Conservation (phyloP, 1,140 invertebrate genomes). For the Contarinia nasturtii region DNA sequence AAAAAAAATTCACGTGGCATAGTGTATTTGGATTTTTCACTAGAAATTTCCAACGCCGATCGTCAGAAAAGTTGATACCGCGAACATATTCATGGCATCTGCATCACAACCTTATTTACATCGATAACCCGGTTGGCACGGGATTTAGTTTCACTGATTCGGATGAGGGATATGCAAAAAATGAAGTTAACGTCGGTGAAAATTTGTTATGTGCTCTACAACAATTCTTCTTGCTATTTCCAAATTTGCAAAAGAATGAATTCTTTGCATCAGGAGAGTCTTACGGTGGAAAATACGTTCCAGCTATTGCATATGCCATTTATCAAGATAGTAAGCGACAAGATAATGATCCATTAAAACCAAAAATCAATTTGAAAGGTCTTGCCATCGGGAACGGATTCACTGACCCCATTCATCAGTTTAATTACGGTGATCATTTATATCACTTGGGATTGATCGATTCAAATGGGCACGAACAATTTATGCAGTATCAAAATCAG, state of each 20-base stretch:
- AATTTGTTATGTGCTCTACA: constrained; percentile 41
- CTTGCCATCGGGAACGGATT: constrained; percentile 74
- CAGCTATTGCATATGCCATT: constrained; percentile 59
- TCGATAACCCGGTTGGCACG: constrained; percentile 75
- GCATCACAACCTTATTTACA: constrained; percentile 56
- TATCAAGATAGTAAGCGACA: constrained; percentile 37
- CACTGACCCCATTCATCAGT: constrained; percentile 59
- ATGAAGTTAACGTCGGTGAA: constrained; percentile 43
- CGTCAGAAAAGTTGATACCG: constrained; percentile 20
- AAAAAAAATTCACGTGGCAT: too few species aligned
- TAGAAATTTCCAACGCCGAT: constrained; percentile 38
- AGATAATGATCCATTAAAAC: constrained; percentile 20
- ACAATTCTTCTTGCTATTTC: constrained; percentile 58
- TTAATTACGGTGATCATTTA: constrained; percentile 61
- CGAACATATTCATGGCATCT: constrained; percentile 55
- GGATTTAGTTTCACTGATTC: constrained; percentile 55
- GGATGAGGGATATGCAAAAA: constrained; percentile 36
- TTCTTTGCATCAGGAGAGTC: constrained; percentile 75
- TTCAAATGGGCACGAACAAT: constrained; percentile 34
- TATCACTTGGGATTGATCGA: constrained; percentile 66
- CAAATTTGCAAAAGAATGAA: constrained; percentile 37
- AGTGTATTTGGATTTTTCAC: constrained; percentile 64
- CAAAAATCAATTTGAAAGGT: constrained; percentile 46
- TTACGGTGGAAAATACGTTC: constrained; percentile 72
- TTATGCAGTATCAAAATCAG: constrained; percentile 36